These are phyloP conservation scores for Drosophila tsacasi DNA, from an alignment of 1,140 invertebrate genomes.

Conservation along the genomic window DNA sequence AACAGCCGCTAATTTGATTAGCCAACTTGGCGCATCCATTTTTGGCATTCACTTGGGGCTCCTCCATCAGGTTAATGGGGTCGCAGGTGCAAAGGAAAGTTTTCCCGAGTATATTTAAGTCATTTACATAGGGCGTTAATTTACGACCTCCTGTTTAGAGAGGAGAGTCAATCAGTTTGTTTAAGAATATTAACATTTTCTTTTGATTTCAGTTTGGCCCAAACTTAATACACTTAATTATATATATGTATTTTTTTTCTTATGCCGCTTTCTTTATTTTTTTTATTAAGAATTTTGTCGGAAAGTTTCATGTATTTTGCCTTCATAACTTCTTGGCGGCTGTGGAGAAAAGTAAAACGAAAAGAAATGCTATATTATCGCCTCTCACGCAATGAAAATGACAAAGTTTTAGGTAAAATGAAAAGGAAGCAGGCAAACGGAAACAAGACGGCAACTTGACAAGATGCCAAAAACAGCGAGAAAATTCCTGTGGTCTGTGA, in stretches of 20 bases:
- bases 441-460: conserved; percentile 66
- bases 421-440: conserved; percentile 25
- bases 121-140: conserved; percentile 42
- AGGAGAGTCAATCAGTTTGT: conserved; percentile 24
- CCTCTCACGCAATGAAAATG: conserved; percentile 63
- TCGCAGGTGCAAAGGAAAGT: conserved; percentile 42
- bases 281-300: conserved; percentile 8
- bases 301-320: conserved; percentile 14
- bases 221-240: conserved; percentile 39
- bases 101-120: conserved; percentile 20
- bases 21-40: conserved; percentile 52
- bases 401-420: conserved; percentile 52
- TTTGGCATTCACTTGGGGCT: conserved; percentile 26
- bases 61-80: conserved; percentile 46
- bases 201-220: neutral
- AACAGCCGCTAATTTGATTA: conserved; percentile 61
- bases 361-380: conserved; percentile 54
- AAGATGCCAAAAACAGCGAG: conserved; percentile 78
- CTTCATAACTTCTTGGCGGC: conserved; percentile 14
- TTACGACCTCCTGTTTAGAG: conserved; percentile 15
- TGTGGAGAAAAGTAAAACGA: neutral
- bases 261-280: neutral
- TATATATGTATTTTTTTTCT: neutral
- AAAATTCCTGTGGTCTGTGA: conserved; percentile 55
- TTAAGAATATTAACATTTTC: conserved; percentile 28